phyloP scores from a whole-genome alignment of 2,797 vertebrate species.

The Rhabdomys pumilio region DNA sequence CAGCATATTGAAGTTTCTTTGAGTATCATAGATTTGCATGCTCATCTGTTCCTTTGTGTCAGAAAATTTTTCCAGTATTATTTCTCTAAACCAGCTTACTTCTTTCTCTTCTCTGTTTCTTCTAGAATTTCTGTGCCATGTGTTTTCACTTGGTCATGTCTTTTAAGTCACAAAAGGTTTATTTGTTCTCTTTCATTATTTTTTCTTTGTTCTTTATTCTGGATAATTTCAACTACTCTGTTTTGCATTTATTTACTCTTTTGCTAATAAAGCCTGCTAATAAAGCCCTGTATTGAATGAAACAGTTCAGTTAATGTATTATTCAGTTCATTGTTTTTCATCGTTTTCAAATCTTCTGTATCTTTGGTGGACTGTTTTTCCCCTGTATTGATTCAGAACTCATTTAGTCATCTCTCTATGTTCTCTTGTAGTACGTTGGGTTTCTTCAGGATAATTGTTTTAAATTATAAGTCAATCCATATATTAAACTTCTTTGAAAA shows the following conservation, averaged over 20 bases:
- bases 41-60: not conserved
- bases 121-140: not conserved
- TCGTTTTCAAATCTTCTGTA: not conserved
- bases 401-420: not conserved
- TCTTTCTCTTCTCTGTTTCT: not conserved
- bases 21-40: not conserved
- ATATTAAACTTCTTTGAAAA: not conserved
- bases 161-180: not conserved
- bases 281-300: not conserved
- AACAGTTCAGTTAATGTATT: not conserved
- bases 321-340: not conserved
- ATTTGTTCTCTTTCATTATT: not conserved
- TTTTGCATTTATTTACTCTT: not conserved
- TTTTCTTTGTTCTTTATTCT: not conserved
- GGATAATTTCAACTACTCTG: not conserved
- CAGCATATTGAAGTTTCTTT: not conserved
- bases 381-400: not conserved
- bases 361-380: not conserved
- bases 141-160: not conserved
- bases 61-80: not conserved
- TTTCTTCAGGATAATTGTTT: not conserved
- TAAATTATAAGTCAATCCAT: not conserved
- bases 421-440: not conserved
- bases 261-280: not conserved
- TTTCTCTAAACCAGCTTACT: not conserved